Base-by-base conservation (phyloP, 2,888 invertebrate genomes). In the Athripsodes cinereus region DNA sequence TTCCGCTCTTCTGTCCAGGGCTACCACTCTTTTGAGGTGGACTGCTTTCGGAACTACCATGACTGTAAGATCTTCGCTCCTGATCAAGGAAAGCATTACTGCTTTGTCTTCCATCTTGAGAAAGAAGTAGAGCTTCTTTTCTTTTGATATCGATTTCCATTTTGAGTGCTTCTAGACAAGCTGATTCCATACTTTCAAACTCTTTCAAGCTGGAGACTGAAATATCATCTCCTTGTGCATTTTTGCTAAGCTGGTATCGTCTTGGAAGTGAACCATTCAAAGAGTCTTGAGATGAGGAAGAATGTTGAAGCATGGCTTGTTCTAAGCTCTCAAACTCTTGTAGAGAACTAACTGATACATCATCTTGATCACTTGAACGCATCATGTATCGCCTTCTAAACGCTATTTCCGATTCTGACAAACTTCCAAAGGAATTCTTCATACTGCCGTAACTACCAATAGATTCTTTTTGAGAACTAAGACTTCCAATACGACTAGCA, bases 281-380 rank as follows among this genome's bases (percentile, higher is more conserved):
- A 0, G 93, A 93, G 71, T 93, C 94, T 68, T 92, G 90, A 1
- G 93, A 94, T 10, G 91, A 88, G 55, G 86, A 86, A 52, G 86
- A 86, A 66, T 83, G 80, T 67, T 83, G 84, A 0, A 85, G 84
- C 68, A 96, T 84, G 1, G 92, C 90, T 66, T 85, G 85, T 73
- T 96, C 96, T 13, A 96, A 75, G 63, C 88, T 88, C 76, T 96
- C 96, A 76, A 96, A 96, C 71, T 96, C 96, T 73, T 94, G 93
- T 60, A 96, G 79, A 5, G 96, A 96, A 64, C 89, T 92, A 72
- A 96, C 87, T 0, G 96, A 96, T 46, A 93, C 82, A 69, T 95
- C 93, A 69, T 96, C 96, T 69, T 91, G 90, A 66, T 96, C 94
- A n/a, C 88, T 85, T 65, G 85, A 82, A 65, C 87, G 85, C 2